These are phyloP conservation scores for Parnassius orleans DNA, from an alignment of 2,888 invertebrate genomes.

Conservation along the genomic window DNA sequence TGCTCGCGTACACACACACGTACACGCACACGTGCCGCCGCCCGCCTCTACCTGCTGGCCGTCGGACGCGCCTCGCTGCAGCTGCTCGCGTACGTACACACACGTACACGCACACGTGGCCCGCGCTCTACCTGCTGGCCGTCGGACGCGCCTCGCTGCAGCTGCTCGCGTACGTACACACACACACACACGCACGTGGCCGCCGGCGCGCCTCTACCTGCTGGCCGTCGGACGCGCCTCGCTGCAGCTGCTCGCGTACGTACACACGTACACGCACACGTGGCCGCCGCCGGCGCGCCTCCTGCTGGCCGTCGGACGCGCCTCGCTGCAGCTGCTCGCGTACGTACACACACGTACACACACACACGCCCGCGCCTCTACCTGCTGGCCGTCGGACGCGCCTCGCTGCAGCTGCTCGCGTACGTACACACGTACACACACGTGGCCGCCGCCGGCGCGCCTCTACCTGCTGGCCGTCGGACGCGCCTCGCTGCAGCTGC, in stretches of 20 bases:
- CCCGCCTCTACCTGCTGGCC: no score
- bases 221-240: no score
- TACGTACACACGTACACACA: conserved; percentile 39
- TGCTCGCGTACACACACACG: conserved; percentile 39
- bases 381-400: conserved; percentile 46
- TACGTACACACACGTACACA: conserved; percentile 1
- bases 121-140: conserved; percentile 39
- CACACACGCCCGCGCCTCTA: conserved; percentile 74
- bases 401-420: conserved; percentile 28
- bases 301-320: conserved; percentile 45
- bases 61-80: no score
- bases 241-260: no score
- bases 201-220: no score
- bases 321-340: conserved; percentile 29
- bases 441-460: conserved; percentile 32
- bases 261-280: no score
- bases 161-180: no score
- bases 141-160: conserved; percentile 34
- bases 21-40: conserved; percentile 40
- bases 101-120: conserved; percentile 18
- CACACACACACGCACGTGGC: conserved; percentile 20
- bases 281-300: conserved; percentile 91
- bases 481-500: no score
- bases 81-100: conserved; percentile 20
- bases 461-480: no score